Base-by-base conservation (phyloP, 2,888 invertebrate species). In the Subacronicta megacephala region DNA sequence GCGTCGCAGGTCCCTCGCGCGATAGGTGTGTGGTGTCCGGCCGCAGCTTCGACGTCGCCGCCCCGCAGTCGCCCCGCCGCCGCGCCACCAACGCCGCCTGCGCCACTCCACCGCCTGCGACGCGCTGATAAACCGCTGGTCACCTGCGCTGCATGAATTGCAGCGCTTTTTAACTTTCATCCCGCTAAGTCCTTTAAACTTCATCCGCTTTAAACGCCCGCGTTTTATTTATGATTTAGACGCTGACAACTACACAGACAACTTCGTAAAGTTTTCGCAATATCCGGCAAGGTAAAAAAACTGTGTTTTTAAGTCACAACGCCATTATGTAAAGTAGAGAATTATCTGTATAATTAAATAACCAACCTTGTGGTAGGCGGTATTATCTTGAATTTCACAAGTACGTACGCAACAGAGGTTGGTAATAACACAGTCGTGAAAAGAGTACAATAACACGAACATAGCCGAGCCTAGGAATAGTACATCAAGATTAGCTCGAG, bases 111-210 rank as follows among this genome's bases (percentile, higher is more conserved):
- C 78, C 75, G 82, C 72, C 90, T 93, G 93, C 88, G 81, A 76
- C 80, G 76, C 81, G 78, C 90, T 89, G 94, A 93, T 94, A 94
- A 93, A 90, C 85, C 89, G 73, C 87, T 87, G 92, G 90, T 93
- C 94, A 93, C 94, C 93, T 93, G 94, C 89, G 84, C 90, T 90
- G 92, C 93, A 92, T 92, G 90, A 90, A 91, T 89, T 90, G 91
- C 90, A 90, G 83, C 89, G 92, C 93, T 93, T 93, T 94, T 93
- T 93, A 93, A 92, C 92, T 92, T 89, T 89, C 87, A 89, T 87
- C 87, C 86, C 83, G 79, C 88, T 89, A 89, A 90, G 87, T 89
- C 89, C 87, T 87, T 87, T 89, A 90, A 92, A 92, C 89, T 92
- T 91, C 85, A 88, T 88, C 90, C 90, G 86, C 87, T 87, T 89